Conservation (phyloP, 2,113 vertebrate species). For the Fulmarus glacialis region DNA sequence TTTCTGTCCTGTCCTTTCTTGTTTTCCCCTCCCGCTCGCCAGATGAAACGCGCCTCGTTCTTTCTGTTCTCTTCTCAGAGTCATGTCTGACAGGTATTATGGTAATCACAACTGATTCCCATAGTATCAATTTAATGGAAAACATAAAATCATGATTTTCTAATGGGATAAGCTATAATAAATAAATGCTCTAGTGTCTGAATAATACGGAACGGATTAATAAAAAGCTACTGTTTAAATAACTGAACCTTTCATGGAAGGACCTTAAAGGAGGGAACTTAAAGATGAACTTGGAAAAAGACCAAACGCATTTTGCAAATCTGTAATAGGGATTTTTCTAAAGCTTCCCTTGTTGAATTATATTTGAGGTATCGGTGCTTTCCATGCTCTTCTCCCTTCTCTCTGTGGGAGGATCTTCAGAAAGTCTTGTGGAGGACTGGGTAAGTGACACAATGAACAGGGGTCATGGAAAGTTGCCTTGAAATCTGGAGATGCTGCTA, state of each 20-base stretch:
- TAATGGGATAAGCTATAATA: background rate
- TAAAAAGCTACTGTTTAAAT: background rate
- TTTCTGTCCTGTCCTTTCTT: background rate
- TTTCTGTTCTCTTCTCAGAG: background rate
- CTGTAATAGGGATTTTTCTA: background rate
- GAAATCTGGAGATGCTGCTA: background rate
- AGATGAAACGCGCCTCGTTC: accelerated
- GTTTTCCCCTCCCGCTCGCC: background rate
- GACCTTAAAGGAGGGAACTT: background rate
- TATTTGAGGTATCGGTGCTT: background rate
- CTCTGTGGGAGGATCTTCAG: background rate
- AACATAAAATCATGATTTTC: background rate
- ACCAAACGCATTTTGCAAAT: background rate
- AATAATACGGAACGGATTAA: background rate
- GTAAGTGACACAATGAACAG: background rate
- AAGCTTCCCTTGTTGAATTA: background rate
- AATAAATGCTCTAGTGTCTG: background rate
- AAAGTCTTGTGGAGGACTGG: background rate
- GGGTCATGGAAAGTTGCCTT: background rate
- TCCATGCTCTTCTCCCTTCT: background rate
- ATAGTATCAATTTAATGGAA: background rate
- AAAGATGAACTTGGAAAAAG: background rate
- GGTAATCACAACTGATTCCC: background rate
- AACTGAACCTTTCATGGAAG: background rate
- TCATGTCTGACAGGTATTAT: background rate